phyloP scores from a whole-genome alignment of 2,888 invertebrate genomes.

The Leucoptera coffeella region DNA sequence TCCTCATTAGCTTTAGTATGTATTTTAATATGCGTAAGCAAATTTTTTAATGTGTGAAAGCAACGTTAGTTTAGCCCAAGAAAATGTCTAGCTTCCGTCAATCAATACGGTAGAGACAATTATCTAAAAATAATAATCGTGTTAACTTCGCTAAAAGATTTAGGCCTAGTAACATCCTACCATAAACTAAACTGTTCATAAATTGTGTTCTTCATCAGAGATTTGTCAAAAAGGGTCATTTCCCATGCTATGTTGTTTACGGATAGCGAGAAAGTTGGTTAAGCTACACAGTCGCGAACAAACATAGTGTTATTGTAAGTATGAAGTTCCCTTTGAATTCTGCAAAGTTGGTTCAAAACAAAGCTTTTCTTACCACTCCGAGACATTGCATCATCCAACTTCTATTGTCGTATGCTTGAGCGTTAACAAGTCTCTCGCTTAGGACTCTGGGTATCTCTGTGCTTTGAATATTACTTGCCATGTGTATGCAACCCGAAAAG shows the following conservation, averaged over 20 bases:
- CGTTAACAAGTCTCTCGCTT: conserved; percentile 44
- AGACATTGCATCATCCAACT: conserved; percentile 39
- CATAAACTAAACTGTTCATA: too few species aligned
- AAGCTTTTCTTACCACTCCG: conserved; percentile 45
- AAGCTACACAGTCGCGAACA: conserved; percentile 21
- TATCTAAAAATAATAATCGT: too few species aligned
- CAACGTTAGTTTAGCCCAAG: too few species aligned
- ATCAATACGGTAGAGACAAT: too few species aligned
- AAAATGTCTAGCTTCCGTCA: too few species aligned
- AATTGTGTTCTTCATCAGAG: too few species aligned
- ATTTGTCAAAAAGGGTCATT: too few species aligned
- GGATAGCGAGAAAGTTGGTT: conserved; percentile 24
- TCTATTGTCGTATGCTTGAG: conserved; percentile 50
- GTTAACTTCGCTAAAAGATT: too few species aligned
- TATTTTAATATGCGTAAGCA: conserved; percentile 25
- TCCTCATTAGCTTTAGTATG: conserved; percentile 45
- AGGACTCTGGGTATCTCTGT: conserved; percentile 51
- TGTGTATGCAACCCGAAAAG: conserved; percentile 49
- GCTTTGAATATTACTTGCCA: conserved; percentile 48
- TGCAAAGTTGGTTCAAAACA: conserved; percentile 34
- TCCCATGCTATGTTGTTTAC: too few species aligned
- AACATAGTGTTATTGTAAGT: conserved; percentile 46
- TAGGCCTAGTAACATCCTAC: too few species aligned
- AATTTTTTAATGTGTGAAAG: too few species aligned
- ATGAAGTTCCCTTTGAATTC: conserved; percentile 30